Conservation (phyloP, 2,888 invertebrate genomes). For the Acanthopleura granulata region DNA sequence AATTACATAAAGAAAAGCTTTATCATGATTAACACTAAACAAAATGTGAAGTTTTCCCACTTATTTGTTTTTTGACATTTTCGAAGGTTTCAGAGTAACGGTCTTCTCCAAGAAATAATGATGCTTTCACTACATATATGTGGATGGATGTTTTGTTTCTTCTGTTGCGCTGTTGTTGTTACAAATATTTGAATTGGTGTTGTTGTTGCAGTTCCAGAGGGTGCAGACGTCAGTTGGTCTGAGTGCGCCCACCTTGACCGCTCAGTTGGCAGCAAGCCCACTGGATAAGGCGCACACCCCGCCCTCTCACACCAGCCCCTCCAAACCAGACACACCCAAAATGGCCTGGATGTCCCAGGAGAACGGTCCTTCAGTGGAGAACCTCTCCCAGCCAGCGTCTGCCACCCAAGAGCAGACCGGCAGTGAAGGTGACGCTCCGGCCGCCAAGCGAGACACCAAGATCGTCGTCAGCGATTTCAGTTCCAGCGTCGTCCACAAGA, state of each 20-base stretch:
- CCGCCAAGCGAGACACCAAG: not conserved
- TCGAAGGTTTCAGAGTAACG: no score
- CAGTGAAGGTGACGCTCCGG: not conserved
- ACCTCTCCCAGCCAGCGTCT: not conserved
- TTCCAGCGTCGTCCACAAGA: conserved; percentile 44
- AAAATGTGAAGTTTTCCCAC: no score
- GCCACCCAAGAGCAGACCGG: not conserved
- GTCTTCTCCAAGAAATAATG: no score
- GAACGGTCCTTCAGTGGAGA: not conserved
- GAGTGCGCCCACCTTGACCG: not conserved
- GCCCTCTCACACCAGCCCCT: not conserved
- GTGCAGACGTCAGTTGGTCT: not conserved
- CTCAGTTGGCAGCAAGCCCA: not conserved
- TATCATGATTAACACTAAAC: no score
- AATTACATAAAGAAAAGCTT: no score
- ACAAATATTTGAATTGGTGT: not conserved
- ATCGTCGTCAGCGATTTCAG: not conserved
- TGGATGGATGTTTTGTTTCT: no score
- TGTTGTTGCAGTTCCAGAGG: conserved; percentile 8
- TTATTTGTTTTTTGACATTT: no score
- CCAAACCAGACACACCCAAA: not conserved
- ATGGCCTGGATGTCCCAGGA: not conserved
- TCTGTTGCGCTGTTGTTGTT: no score
- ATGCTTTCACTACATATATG: no score
- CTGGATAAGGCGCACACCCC: not conserved